Percentiles rank a stretch among this genome's conserved stretches.
These are phyloP conservation scores for Thunnus maccoyii DNA, from an alignment of 2,113 vertebrate genomes.

Conservation along the genomic window DNA sequence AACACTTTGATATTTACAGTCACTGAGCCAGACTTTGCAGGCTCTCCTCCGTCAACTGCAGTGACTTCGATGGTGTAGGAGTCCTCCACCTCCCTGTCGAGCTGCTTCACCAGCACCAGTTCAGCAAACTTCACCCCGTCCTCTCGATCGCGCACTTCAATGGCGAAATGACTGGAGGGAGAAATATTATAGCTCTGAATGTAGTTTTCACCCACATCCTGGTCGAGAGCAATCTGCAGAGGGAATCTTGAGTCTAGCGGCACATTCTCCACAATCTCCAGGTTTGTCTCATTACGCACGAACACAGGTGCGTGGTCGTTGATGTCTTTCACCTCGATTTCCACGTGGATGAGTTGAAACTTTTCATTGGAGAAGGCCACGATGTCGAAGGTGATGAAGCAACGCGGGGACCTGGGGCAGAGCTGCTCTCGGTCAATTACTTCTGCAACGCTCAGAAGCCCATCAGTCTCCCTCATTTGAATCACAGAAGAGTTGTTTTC, in stretches of 20 bases:
- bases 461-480: conserved; percentile 80
- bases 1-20: conserved; percentile 79
- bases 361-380: conserved; percentile 84
- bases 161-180: conserved; percentile 72
- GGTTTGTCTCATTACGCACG: conserved; percentile 66
- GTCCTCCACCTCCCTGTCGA: conserved; percentile 84
- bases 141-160: conserved; percentile 76
- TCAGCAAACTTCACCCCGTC: conserved; percentile 81
- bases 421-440: conserved; percentile 83
- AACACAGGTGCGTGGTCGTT: conserved; percentile 84
- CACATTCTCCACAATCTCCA: conserved; percentile 82
- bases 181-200: conserved; percentile 84
- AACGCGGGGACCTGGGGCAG: conserved; percentile 78
- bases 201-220: conserved; percentile 84
- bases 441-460: conserved; percentile 82
- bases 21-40: conserved; percentile 72
- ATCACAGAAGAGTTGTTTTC: conserved; percentile 78
- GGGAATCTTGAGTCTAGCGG: conserved; percentile 78
- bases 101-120: conserved; percentile 77
- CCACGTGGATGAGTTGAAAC: conserved; percentile 86
- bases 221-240: conserved; percentile 79
- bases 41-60: conserved; percentile 73
- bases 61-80: conserved; percentile 78
- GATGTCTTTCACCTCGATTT: conserved; percentile 83
- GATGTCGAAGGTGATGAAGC: conserved; percentile 82